Conservation (phyloP, 2,797 vertebrate genomes). For the Gila robusta region DNA sequence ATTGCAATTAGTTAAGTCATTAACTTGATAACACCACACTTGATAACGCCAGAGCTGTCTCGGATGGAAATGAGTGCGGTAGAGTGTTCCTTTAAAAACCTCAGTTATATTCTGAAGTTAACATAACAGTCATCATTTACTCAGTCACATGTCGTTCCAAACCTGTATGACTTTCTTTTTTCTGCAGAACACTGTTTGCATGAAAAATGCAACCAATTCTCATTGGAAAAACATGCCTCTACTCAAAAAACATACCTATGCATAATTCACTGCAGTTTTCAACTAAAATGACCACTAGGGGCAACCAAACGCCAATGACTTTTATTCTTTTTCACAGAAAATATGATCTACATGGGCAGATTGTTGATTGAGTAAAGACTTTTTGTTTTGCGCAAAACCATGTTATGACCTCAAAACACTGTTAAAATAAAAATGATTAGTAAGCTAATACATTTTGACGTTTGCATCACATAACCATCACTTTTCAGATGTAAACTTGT, state of each 20-base stretch:
- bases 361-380: background rate
- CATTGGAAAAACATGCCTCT: background rate
- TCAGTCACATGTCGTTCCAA: background rate
- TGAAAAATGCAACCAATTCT: background rate
- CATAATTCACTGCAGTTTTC: background rate
- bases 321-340: background rate
- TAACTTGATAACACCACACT: conserved; percentile 80
- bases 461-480: no score
- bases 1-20: conserved; percentile 93
- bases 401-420: background rate
- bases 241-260: background rate
- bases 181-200: background rate
- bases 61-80: conserved; percentile 80
- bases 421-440: no score
- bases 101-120: background rate
- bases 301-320: background rate
- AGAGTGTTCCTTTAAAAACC: conserved; percentile 60
- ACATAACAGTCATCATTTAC: background rate
- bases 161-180: background rate
- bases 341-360: background rate
- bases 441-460: no score
- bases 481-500: background rate
- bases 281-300: background rate
- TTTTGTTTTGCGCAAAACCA: background rate
- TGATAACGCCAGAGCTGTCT: conserved; percentile 80